These are phyloP conservation scores for Parotocinclus haroldoi DNA, from an alignment of 2,797 vertebrate genomes.

Conservation along the genomic window DNA sequence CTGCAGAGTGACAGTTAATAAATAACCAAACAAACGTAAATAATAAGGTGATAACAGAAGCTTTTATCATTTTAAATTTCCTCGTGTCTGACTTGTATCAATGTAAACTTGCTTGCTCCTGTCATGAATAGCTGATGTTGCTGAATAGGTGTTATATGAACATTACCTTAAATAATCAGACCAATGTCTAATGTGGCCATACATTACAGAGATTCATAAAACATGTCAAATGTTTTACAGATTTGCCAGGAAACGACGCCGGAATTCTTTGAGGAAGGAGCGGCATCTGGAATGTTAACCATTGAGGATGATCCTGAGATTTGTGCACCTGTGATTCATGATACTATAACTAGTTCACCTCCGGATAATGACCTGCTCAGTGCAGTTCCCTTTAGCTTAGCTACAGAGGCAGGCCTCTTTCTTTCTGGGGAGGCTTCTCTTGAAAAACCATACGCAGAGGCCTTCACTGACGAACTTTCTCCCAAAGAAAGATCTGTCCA, in stretches of 20 bases:
- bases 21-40: too few relatives aligned
- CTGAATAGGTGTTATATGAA: too few relatives aligned
- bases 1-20: too few relatives aligned
- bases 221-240: slow-evolving; percentile 45
- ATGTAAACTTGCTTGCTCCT: too few relatives aligned
- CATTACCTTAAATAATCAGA: too few relatives aligned
- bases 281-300: slow-evolving; percentile 31
- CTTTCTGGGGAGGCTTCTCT: slow-evolving; percentile 50
- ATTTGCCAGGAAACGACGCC: slow-evolving; percentile 74
- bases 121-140: too few relatives aligned
- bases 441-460: slow-evolving; percentile 25
- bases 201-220: not conserved
- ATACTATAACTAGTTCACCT: slow-evolving; percentile 72
- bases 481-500: slow-evolving; percentile 10
- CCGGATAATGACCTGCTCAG: slow-evolving; percentile 67
- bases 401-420: slow-evolving; percentile 54
- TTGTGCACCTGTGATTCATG: slow-evolving; percentile 71
- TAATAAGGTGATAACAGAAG: too few relatives aligned
- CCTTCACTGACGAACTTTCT: slow-evolving; percentile 11
- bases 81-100: too few relatives aligned
- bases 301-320: slow-evolving; percentile 63
- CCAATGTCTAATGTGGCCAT: too few relatives aligned
- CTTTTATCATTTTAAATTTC: too few relatives aligned
- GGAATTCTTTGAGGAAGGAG: slow-evolving; percentile 59
- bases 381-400: slow-evolving; percentile 66